Percentiles rank a stretch among this genome's conserved stretches.
Conservation (phyloP, 2,113 vertebrate species). For the mouse (Mus musculus) region DNA sequence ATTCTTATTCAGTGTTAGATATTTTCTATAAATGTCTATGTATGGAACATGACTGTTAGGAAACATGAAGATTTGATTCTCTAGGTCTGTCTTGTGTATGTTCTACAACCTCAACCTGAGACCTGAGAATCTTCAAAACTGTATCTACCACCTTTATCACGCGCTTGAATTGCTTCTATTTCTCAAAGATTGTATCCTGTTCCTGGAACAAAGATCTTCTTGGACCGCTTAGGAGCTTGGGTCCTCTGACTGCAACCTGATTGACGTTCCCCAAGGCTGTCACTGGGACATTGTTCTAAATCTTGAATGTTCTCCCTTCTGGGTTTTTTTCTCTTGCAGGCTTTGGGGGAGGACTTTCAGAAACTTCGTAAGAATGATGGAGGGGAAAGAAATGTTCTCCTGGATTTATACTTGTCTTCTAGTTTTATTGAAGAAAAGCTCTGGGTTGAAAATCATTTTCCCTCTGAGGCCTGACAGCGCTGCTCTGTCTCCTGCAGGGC, state of each 20-base stretch:
- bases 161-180: background rate
- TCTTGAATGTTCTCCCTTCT: background rate
- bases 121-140: background rate
- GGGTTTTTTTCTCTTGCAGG: background rate
- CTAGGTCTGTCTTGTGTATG: background rate
- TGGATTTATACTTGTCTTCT: slow-evolving; percentile 28
- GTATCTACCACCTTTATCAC: slow-evolving; percentile 15
- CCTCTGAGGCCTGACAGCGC: background rate
- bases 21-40: slow-evolving; percentile 12
- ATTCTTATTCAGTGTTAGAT: background rate
- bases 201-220: slow-evolving; percentile 6
- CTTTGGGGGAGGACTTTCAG: background rate
- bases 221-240: background rate
- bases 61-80: background rate
- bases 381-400: background rate
- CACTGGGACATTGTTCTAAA: background rate
- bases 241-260: background rate
- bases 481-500: background rate
- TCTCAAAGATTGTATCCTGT: background rate
- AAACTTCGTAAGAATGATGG: background rate
- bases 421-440: background rate
- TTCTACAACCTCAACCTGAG: background rate
- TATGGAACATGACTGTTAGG: background rate
- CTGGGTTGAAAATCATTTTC: background rate
- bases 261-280: too few relatives aligned